A percentile compares a stretch with the other conserved stretches of the same genome.
Conservation (phyloP, 1,140 invertebrate species). For the Homalodisca vitripennis region DNA sequence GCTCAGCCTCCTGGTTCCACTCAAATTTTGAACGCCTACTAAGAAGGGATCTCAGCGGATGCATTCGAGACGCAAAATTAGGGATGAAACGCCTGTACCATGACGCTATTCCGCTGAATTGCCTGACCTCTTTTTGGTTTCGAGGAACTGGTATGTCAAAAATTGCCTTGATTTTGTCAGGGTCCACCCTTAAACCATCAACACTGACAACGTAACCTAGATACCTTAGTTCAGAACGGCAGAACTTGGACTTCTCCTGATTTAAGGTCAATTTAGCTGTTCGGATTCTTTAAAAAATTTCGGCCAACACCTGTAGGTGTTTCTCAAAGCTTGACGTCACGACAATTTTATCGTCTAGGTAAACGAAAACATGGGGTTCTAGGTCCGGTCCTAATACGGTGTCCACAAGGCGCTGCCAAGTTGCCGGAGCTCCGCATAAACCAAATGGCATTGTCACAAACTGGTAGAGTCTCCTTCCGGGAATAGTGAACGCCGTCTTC, state of each 20-base stretch:
- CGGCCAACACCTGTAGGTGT: neutral
- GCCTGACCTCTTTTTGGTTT: conserved; percentile 3
- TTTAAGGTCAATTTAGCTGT: neutral
- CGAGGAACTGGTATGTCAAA: neutral
- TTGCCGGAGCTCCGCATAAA: neutral
- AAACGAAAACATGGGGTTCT: neutral
- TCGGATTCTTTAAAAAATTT: neutral
- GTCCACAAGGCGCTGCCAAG: conserved; percentile 13
- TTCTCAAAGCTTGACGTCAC: neutral
- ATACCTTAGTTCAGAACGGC: neutral
- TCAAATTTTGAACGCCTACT: too few relatives aligned
- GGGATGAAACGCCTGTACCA: neutral
- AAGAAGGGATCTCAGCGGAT: too few relatives aligned
- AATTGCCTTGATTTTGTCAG: neutral
- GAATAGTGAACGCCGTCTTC: neutral
- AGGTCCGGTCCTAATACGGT: neutral
- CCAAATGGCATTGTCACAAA: conserved; percentile 9
- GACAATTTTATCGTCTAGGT: neutral
- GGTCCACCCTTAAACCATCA: neutral
- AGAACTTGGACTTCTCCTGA: neutral
- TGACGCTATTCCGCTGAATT: neutral
- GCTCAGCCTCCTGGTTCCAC: too few relatives aligned
- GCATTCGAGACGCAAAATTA: too few relatives aligned
- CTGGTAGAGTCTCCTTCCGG: neutral
- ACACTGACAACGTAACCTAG: neutral